Conservation (phyloP, 2,113 vertebrate genomes). For the Probosciger aterrimus region DNA sequence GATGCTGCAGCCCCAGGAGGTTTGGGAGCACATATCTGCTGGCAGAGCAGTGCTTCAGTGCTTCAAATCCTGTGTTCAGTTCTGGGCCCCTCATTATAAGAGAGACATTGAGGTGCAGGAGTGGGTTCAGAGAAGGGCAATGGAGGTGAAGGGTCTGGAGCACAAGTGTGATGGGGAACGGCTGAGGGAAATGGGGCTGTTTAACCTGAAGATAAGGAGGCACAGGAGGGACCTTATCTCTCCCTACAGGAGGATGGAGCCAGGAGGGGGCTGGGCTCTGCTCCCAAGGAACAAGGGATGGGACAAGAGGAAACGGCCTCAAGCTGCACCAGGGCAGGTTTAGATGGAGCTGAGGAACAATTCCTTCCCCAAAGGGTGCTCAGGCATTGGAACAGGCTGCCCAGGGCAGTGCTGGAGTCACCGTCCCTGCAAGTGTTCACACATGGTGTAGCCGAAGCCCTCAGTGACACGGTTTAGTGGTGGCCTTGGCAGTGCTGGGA, state of each 20-base stretch:
- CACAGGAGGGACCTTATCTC: not conserved
- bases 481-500: not conserved
- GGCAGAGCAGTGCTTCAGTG: not conserved
- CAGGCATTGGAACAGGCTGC: not conserved
- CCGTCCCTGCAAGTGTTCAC: rapidly evolving
- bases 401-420: not conserved
- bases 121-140: not conserved
- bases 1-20: not conserved
- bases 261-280: too few species aligned
- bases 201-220: not conserved
- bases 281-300: too few species aligned
- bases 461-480: not conserved
- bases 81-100: not conserved
- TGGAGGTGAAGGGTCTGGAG: not conserved
- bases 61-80: not conserved
- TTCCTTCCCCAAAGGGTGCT: too few species aligned
- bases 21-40: not conserved
- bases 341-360: too few species aligned
- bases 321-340: too few species aligned
- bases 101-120: not conserved
- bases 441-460: not conserved
- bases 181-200: not conserved
- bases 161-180: not conserved
- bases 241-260: not conserved
- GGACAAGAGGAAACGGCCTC: too few species aligned